Evolutionary conservation across 2,113 vertebrate species (phyloP), one percentile per base, ranked within the genome.

Genomic region (Calonectris borealis): DNA sequence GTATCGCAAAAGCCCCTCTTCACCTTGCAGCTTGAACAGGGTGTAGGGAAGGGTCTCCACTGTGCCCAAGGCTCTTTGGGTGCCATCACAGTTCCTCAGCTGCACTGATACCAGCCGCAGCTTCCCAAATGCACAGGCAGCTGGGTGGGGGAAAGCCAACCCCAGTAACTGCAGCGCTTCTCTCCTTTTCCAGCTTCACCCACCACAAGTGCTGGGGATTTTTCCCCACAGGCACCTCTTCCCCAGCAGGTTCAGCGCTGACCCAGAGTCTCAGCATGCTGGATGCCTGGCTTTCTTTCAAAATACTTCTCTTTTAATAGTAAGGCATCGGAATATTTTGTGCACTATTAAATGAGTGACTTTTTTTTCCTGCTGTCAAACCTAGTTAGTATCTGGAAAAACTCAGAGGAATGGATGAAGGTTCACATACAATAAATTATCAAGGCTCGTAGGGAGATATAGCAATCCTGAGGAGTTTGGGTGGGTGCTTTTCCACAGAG

Each of bases 381-480:
- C 14, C 17, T 17, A 57, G 48, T 44, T 40, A 9, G 11, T 58
- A n/a, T n/a, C 49, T 25, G 16, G 57, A 60, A 40, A 40, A 75
- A 52, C 38, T 84, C 34, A 29, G 61, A 27, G 0, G 2, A 57
- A 42, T 29, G 18, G 36, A 42, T 34, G 57, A 58, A 52, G 10
- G 10, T 71, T 88, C 51, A n/a, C 16, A n/a, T 16, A 24, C 15
- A 61, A 40, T 16, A 77, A 86, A 68, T 44, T 73, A 13, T 51
- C 29, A 40, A n/a, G 32, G n/a, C 21, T 58, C 2, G 0, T 8
- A 25, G 27, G 26, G 7, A 77, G 12, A 20, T 14, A 36, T 0
- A 84, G 20, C 20, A 69, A 16, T 65, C 48, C n/a, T 76, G 49
- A 76, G 22, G 69, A 49, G 15, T 36, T 31, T 65, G 81, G 10